These are phyloP conservation scores for Microplitis manilae DNA, from an alignment of 2,888 invertebrate species.

Conservation along the genomic window DNA sequence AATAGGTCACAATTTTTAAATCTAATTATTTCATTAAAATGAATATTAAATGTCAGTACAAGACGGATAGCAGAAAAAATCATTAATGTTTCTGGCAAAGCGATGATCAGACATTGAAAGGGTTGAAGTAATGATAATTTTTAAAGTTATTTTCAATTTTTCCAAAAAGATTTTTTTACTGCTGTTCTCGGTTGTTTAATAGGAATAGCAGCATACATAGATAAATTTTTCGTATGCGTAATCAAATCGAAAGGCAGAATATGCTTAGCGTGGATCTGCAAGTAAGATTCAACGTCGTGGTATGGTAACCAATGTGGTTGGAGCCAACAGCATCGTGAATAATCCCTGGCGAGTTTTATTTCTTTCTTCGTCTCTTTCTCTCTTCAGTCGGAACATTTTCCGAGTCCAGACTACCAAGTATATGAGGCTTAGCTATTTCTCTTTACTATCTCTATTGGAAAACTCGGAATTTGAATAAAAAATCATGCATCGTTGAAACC, in stretches of 20 bases:
- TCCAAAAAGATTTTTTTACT: no score
- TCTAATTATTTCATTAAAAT: no score
- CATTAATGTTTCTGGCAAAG: no score
- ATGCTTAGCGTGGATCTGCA: slow-evolving; percentile 48
- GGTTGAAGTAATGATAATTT: no score
- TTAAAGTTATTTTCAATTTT: no score
- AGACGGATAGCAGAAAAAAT: no score
- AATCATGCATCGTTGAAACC: slow-evolving; percentile 20
- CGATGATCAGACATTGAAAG: no score
- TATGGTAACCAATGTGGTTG: slow-evolving; percentile 42
- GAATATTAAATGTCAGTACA: no score
- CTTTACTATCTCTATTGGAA: background rate
- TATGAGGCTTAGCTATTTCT: no score
- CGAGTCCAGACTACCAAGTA: background rate
- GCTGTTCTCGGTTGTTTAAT: background rate
- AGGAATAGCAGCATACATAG: background rate
- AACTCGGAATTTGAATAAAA: slow-evolving; percentile 34
- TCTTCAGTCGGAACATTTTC: background rate
- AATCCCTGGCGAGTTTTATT: slow-evolving; percentile 22
- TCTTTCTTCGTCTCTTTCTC: slow-evolving; percentile 11
- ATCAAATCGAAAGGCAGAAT: slow-evolving; percentile 49
- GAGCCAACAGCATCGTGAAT: slow-evolving; percentile 37
- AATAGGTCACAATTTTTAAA: no score
- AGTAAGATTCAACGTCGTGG: slow-evolving; percentile 49
- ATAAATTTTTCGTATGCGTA: slow-evolving; percentile 51